Conservation (phyloP, 2,113 vertebrate species). For the Malurus cyaneus region DNA sequence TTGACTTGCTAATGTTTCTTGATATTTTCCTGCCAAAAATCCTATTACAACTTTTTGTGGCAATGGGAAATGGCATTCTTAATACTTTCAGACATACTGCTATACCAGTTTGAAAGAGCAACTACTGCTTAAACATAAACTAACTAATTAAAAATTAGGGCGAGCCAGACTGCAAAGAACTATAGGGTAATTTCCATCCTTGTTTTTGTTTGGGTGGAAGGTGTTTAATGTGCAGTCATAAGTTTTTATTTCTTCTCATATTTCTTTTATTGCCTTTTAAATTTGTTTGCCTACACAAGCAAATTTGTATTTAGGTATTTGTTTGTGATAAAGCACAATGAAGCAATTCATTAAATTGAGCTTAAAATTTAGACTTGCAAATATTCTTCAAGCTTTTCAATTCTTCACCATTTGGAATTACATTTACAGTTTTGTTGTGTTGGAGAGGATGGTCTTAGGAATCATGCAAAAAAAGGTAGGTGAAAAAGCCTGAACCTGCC, state of each 20-base stretch:
- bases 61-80: background rate
- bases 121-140: background rate
- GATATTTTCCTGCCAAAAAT: background rate
- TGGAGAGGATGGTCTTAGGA: background rate
- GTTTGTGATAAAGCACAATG: background rate
- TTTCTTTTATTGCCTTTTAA: background rate
- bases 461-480: background rate
- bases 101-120: background rate
- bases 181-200: background rate
- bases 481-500: background rate
- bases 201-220: background rate
- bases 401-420: background rate
- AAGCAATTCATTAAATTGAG: background rate
- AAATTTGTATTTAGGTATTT: background rate
- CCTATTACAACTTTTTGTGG: background rate
- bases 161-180: background rate
- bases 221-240: background rate
- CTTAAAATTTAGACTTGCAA: background rate
- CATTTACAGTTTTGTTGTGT: background rate
- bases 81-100: background rate
- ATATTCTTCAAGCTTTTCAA: background rate
- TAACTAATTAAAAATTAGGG: background rate
- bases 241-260: background rate
- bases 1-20: background rate
- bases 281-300: background rate